Conservation (phyloP, 2,797 vertebrate species). For the Chromobotia macracanthus region DNA sequence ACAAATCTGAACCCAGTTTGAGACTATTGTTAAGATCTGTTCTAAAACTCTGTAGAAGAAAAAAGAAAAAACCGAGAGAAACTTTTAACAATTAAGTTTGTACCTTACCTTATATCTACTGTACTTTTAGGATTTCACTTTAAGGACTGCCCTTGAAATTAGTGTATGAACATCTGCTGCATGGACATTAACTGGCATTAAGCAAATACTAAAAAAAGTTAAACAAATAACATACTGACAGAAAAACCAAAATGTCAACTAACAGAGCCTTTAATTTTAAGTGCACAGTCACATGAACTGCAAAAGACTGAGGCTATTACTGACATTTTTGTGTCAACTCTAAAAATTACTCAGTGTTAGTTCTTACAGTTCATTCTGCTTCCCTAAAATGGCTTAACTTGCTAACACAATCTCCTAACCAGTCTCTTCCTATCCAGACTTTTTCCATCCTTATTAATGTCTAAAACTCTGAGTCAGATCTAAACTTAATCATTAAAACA, state of each 20-base stretch:
- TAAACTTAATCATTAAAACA: background rate
- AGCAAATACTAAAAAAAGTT: background rate
- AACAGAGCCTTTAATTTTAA: background rate
- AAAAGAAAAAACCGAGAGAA: too few relatives aligned
- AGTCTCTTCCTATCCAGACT: background rate
- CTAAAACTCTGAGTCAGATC: background rate
- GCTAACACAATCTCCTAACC: background rate
- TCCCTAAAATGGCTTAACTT: background rate
- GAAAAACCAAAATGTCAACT: background rate
- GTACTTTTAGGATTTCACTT: too few relatives aligned
- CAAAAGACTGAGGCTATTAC: conserved; percentile 18
- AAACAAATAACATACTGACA: background rate
- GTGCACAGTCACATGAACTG: conserved; percentile 23
- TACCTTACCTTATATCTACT: too few relatives aligned
- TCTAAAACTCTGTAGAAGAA: too few relatives aligned
- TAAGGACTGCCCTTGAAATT: background rate
- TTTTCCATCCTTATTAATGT: background rate
- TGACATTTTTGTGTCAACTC: conserved; percentile 5
- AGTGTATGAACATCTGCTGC: background rate
- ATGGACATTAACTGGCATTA: background rate
- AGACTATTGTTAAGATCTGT: too few relatives aligned
- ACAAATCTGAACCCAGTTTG: too few relatives aligned
- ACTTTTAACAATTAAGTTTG: too few relatives aligned
- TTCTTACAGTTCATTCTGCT: background rate
- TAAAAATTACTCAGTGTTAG: background rate